Evolutionary conservation across 2,888 invertebrate species (phyloP).

Genomic region (Spodoptera littoralis): DNA sequence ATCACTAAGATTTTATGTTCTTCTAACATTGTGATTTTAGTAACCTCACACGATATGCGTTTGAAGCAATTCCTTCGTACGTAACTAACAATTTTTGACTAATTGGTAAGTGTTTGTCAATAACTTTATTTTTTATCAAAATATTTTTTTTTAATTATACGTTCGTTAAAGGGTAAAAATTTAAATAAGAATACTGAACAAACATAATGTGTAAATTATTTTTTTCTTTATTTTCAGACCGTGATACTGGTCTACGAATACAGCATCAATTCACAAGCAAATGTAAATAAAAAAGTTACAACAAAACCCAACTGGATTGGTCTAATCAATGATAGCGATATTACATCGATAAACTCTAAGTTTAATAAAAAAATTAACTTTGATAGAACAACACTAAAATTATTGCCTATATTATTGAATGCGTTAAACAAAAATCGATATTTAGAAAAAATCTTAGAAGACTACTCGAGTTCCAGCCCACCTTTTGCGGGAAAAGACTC

Average conservation of each 20-base stretch:
- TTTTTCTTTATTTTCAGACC: conserved; percentile 71
- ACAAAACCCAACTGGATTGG: conserved; percentile 68
- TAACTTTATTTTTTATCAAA: no score
- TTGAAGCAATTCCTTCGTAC: no score
- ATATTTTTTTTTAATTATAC: no score
- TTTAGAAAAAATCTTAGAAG: conserved; percentile 70
- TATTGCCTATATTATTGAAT: conserved; percentile 76
- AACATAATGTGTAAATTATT: neutral
- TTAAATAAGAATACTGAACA: no score
- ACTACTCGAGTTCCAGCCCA: conserved; percentile 64
- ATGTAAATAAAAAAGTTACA: conserved; percentile 47
- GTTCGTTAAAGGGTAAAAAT: no score
- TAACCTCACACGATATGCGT: no score
- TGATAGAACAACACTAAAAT: conserved; percentile 68
- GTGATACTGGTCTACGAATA: conserved; percentile 78
- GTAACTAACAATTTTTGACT: no score
- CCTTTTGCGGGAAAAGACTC: conserved; percentile 57
- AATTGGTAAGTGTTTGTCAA: no score
- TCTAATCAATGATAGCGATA: conserved; percentile 70
- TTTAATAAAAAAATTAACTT: conserved; percentile 65
- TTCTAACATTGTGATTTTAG: no score
- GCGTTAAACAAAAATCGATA: conserved; percentile 73
- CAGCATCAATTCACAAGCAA: conserved; percentile 64
- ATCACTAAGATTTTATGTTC: no score
- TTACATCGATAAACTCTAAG: conserved; percentile 63